These are phyloP conservation scores for Nephrocerus scutellatus DNA, from an alignment of 2,888 invertebrate species.

Conservation along the genomic window DNA sequence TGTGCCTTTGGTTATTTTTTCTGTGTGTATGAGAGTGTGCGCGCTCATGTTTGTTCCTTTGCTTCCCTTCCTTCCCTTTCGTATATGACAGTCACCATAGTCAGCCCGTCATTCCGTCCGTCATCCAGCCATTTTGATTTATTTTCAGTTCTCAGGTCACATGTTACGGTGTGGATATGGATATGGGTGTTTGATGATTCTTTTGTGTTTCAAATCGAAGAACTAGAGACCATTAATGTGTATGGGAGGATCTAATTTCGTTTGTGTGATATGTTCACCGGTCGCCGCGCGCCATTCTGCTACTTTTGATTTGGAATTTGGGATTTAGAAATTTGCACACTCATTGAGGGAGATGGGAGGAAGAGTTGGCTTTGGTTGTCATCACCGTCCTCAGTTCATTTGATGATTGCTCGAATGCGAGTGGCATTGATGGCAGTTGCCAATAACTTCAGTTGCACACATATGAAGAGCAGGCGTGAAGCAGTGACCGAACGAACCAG, in stretches of 20 bases:
- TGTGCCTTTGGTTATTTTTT: slow-evolving; percentile 8
- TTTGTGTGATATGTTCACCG: neutral
- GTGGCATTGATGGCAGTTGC: too few species aligned
- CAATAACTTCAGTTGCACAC: too few species aligned
- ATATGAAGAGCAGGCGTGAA: too few species aligned
- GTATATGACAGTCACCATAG: slow-evolving; percentile 15
- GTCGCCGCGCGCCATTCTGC: slow-evolving; percentile 2
- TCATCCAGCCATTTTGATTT: slow-evolving; percentile 48
- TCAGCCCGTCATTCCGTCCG: slow-evolving; percentile 29
- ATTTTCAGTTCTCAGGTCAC: slow-evolving; percentile 46
- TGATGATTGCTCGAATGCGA: too few species aligned
- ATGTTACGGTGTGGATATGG: slow-evolving; percentile 38
- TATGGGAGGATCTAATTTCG: slow-evolving; percentile 28
- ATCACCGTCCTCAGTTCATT: too few species aligned
- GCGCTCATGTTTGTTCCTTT: slow-evolving; percentile 46
- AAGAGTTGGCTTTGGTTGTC: slow-evolving; percentile 14
- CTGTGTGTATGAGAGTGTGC: slow-evolving; percentile 9
- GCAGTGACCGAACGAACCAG: too few species aligned
- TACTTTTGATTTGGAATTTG: too few species aligned
- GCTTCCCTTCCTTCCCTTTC: slow-evolving; percentile 15
- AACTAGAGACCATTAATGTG: slow-evolving; percentile 25
- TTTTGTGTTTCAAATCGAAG: slow-evolving; percentile 20
- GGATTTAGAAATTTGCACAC: too few species aligned
- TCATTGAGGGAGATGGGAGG: slow-evolving; percentile 8
- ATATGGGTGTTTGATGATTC: slow-evolving; percentile 37